Percentiles rank a stretch among this genome's conserved stretches.
These are phyloP conservation scores for Serrognathus titanus DNA, from an alignment of 2,888 invertebrate genomes.

Conservation along the genomic window DNA sequence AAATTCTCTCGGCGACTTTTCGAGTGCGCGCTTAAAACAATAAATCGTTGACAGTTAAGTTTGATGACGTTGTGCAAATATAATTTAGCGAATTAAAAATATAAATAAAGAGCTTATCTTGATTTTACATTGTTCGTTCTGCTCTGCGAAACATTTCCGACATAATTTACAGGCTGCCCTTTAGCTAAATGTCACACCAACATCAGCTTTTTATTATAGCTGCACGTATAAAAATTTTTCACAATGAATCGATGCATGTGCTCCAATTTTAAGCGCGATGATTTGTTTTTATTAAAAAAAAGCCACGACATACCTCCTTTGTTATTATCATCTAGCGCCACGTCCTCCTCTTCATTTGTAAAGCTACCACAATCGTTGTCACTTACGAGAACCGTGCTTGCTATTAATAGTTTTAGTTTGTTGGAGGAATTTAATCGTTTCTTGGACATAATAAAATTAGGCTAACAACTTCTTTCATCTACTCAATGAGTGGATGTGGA, in stretches of 20 bases:
- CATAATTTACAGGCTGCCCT: constrained; percentile 27
- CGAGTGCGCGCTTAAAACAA: no score
- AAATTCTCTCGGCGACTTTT: no score
- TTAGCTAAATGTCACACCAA: constrained; percentile 26
- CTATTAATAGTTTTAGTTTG: constrained; percentile 13
- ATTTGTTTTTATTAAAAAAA: not conserved
- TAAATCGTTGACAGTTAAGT: no score
- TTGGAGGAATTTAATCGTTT: not conserved
- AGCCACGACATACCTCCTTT: not conserved
- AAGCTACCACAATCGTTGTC: not conserved
- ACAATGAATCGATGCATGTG: not conserved
- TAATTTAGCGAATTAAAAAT: no score
- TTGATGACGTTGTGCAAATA: no score
- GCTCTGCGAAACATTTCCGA: constrained; percentile 23
- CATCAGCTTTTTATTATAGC: constrained; percentile 21
- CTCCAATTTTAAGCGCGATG: not conserved
- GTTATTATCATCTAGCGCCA: not conserved
- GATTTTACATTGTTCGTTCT: constrained; percentile 23
- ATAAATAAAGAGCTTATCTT: constrained; percentile 3
- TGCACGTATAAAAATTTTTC: constrained; percentile 11
- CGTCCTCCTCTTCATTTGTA: not conserved
- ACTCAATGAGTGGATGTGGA: no score
- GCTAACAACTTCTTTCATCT: no score
- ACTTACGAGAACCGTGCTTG: constrained; percentile 10
- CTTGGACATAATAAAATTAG: no score